phyloP scores from a whole-genome alignment of 1,140 invertebrate species.

The Drosophila ogumai region DNA sequence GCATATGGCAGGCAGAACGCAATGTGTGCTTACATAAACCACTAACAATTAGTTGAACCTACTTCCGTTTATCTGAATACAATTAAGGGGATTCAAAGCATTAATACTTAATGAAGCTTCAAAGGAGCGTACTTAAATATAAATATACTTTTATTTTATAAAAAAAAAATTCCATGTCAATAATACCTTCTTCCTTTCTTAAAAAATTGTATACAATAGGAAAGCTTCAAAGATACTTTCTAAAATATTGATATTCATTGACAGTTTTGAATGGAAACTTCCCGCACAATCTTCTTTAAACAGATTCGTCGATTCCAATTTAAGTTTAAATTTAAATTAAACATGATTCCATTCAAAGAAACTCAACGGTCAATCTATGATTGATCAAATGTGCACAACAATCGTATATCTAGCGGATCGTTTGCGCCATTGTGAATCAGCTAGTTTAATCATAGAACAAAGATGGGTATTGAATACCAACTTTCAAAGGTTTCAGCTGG shows the following conservation, averaged over 20 bases:
- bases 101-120: background rate
- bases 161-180: background rate
- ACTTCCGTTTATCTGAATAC: background rate
- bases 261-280: background rate
- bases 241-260: background rate
- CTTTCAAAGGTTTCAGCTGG: conserved; percentile 55
- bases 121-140: background rate
- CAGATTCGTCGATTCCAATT: background rate
- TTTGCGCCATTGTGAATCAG: background rate
- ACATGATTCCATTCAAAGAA: background rate
- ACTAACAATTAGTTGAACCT: conserved; percentile 6
- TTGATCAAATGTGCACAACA: conserved; percentile 13
- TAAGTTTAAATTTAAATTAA: conserved; percentile 8
- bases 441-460: conserved; percentile 8
- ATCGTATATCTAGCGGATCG: conserved; percentile 26
- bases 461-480: conserved; percentile 8
- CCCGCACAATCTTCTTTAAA: background rate
- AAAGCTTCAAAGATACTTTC: conserved; percentile 10
- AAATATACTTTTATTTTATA: background rate
- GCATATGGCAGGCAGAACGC: conserved; percentile 10
- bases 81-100: background rate
- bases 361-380: conserved; percentile 5
- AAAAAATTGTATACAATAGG: background rate
- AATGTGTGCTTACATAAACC: conserved; percentile 1
- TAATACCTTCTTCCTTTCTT: no score